These are phyloP conservation scores for Thymelicus sylvestris DNA, from an alignment of 2,888 invertebrate species.

Conservation along the genomic window DNA sequence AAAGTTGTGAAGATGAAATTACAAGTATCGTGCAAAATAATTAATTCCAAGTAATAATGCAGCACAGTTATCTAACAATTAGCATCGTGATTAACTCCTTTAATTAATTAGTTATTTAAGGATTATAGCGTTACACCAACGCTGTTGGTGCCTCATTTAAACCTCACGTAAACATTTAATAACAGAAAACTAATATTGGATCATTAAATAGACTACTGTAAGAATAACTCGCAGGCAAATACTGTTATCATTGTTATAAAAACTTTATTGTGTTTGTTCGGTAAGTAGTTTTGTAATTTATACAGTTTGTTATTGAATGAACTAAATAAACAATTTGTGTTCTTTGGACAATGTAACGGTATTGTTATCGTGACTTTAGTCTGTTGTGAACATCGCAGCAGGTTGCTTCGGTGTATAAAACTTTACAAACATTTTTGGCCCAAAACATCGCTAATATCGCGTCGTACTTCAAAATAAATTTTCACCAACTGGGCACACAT, in stretches of 20 bases:
- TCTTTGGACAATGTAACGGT: neutral
- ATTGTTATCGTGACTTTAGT: neutral
- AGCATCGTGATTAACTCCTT: constrained; percentile 19
- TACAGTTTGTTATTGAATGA: neutral
- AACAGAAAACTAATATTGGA: constrained; percentile 15
- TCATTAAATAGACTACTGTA: constrained; percentile 16
- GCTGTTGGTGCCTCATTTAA: constrained; percentile 32
- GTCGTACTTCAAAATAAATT: constrained; percentile 18
- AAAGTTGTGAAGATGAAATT: too few species aligned
- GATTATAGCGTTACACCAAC: too few species aligned
- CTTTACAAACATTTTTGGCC: neutral
- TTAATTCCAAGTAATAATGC: too few species aligned
- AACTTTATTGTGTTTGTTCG: neutral
- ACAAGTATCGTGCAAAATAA: too few species aligned
- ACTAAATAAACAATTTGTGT: neutral
- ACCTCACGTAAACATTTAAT: constrained; percentile 26
- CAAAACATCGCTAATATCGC: constrained; percentile 12
- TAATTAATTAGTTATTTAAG: constrained; percentile 42
- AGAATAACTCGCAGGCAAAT: constrained; percentile 5
- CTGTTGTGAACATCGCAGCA: neutral
- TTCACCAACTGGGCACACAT: constrained; percentile 17
- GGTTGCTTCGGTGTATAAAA: neutral
- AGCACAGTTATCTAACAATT: constrained; percentile 6
- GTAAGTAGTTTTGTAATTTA: constrained; percentile 1
- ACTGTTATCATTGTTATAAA: constrained; percentile 7